phyloP scores from a whole-genome alignment of 2,113 vertebrate species.

The Ceratotherium simum region DNA sequence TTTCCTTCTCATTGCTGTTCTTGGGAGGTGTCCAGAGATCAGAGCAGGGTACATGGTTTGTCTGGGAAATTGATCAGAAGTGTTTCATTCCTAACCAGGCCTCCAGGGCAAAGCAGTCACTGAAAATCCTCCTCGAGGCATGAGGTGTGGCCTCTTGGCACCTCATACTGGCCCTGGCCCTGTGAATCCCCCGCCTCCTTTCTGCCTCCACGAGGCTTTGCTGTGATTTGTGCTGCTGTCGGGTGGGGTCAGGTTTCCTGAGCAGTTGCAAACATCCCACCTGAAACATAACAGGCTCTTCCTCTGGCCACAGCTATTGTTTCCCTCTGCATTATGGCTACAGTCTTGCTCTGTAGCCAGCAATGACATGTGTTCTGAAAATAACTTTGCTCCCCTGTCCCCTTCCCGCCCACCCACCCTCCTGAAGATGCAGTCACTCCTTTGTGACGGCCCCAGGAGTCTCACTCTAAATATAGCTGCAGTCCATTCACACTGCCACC shows the following conservation, averaged over 20 bases:
- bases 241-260: slow-evolving; percentile 89
- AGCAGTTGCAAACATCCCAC: slow-evolving; percentile 89
- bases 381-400: slow-evolving; percentile 87
- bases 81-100: slow-evolving; percentile 72
- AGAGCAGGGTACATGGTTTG: slow-evolving; percentile 48
- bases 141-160: slow-evolving; percentile 74
- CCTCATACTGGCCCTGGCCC: slow-evolving; percentile 46
- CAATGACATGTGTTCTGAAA: slow-evolving; percentile 89
- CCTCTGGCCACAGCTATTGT: slow-evolving; percentile 90
- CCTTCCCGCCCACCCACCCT: slow-evolving; percentile 86
- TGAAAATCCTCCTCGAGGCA: slow-evolving; percentile 75
- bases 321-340: slow-evolving; percentile 87
- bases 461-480: slow-evolving; percentile 88
- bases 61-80: slow-evolving; percentile 67
- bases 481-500: slow-evolving; percentile 84
- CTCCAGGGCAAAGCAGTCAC: slow-evolving; percentile 76
- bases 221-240: slow-evolving; percentile 88
- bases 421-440: slow-evolving; percentile 88
- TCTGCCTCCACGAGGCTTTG: slow-evolving; percentile 82
- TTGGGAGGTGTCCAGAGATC: slow-evolving; percentile 62
- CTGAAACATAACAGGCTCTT: slow-evolving; percentile 91
- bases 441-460: slow-evolving; percentile 87
- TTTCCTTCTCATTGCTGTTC: slow-evolving; percentile 51
- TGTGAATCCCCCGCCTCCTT: slow-evolving; percentile 77
- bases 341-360: slow-evolving; percentile 86